Evolutionary conservation across 1,140 invertebrate genomes (phyloP).

Genomic region (Diorhabda sublineata): DNA sequence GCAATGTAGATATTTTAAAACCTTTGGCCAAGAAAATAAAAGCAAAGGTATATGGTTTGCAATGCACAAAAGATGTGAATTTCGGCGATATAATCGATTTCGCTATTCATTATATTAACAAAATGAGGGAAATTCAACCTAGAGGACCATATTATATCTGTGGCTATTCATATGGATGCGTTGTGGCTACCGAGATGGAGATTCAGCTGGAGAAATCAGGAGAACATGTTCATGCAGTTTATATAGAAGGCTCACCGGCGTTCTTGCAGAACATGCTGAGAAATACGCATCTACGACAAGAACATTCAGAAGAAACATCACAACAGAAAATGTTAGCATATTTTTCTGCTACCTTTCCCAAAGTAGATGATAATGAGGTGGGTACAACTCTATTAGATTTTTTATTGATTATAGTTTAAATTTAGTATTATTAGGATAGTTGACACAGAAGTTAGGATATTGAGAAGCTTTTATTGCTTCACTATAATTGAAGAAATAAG

Average conservation of each 20-base stretch:
- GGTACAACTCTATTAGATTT: background rate
- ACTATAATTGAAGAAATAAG: too few species aligned
- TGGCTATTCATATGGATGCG: conserved; percentile 25
- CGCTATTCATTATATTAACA: conserved; percentile 11
- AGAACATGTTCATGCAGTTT: conserved; percentile 17
- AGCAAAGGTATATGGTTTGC: conserved; percentile 24
- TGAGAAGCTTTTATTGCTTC: too few species aligned
- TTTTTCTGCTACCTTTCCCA: conserved; percentile 11
- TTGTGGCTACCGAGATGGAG: conserved; percentile 15
- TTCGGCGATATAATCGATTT: conserved; percentile 8
- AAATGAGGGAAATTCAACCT: conserved; percentile 14
- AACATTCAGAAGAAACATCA: background rate
- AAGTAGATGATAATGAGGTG: conserved; percentile 17
- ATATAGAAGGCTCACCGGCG: conserved; percentile 20
- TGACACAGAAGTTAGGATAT: too few species aligned
- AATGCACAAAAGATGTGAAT: conserved; percentile 9
- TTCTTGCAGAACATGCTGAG: conserved; percentile 10
- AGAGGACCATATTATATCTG: conserved; percentile 20
- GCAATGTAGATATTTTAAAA: conserved; percentile 12
- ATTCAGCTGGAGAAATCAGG: conserved; percentile 22
- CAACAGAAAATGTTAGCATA: conserved; percentile 11
- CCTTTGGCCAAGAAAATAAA: conserved; percentile 15
- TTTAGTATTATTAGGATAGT: too few species aligned
- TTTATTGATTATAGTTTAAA: background rate
- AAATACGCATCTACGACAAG: background rate